Percentiles rank a stretch among this genome's conserved stretches.
These are phyloP conservation scores for Argopecten irradians DNA, from an alignment of 1,140 invertebrate genomes.

Conservation along the genomic window DNA sequence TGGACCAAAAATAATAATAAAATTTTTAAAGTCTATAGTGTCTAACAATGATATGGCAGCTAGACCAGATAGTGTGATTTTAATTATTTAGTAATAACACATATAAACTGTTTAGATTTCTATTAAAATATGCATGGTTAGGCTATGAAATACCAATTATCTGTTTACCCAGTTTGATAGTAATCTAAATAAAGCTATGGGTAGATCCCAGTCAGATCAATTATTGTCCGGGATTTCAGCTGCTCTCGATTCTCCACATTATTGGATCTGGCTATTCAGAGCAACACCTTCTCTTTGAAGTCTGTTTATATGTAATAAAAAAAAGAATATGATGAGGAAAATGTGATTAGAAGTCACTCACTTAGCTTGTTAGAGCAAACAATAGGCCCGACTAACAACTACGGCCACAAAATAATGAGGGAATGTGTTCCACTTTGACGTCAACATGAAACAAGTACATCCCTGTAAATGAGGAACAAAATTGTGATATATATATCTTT, in stretches of 20 bases:
- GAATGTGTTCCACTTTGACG: background rate
- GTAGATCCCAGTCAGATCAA: background rate
- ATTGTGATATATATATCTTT: constrained; percentile 13
- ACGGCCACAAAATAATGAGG: background rate
- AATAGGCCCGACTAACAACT: background rate
- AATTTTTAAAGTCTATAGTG: too few species aligned
- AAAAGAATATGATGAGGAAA: background rate
- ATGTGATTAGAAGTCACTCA: background rate
- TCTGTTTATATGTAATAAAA: background rate
- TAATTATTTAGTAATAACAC: too few species aligned
- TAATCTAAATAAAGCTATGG: background rate
- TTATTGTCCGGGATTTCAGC: background rate
- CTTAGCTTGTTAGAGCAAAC: constrained; percentile 16
- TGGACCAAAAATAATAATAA: too few species aligned
- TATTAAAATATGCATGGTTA: background rate
- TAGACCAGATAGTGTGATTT: too few species aligned
- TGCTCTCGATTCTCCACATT: background rate
- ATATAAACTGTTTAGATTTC: too few species aligned
- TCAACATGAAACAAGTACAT: background rate
- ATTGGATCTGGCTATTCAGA: background rate
- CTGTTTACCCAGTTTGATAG: background rate
- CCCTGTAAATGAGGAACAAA: background rate
- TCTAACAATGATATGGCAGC: too few species aligned
- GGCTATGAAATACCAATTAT: background rate
- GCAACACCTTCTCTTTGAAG: background rate